Conservation (phyloP, 2,113 vertebrate genomes). For the Isurus oxyrinchus region DNA sequence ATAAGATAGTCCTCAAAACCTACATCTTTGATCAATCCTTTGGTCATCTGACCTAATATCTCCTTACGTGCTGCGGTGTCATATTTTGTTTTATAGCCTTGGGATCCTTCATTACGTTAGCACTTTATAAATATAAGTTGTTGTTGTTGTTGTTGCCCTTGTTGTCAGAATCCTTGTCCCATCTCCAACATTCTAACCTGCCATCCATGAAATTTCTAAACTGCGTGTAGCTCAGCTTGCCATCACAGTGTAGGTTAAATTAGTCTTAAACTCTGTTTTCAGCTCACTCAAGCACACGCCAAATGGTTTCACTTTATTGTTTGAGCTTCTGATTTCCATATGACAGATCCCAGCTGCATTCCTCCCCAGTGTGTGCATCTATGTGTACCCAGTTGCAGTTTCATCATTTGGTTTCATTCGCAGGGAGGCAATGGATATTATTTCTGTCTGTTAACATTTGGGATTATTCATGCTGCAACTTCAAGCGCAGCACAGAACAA, state of each 20-base stretch:
- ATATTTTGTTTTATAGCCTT: no score
- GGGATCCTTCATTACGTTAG: not conserved
- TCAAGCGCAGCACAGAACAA: not conserved
- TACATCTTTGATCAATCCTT: not conserved
- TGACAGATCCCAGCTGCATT: not conserved
- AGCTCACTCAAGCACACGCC: not conserved
- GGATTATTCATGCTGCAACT: not conserved
- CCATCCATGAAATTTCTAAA: not conserved
- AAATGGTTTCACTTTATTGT: not conserved
- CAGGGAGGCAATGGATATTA: not conserved
- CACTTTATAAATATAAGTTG: not conserved
- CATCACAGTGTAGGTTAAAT: not conserved
- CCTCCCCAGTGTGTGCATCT: not conserved
- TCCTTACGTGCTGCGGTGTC: not conserved
- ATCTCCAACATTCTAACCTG: not conserved
- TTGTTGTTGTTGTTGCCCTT: not conserved
- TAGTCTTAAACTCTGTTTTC: not conserved
- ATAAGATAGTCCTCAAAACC: no score
- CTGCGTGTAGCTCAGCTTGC: not conserved
- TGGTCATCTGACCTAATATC: not conserved
- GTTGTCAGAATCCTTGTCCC: not conserved
- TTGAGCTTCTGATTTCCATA: not conserved
- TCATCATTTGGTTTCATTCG: not conserved
- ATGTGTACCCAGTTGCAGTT: not conserved
- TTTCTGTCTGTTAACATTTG: not conserved